Evolutionary conservation across 1,140 invertebrate genomes (phyloP).

Genomic region (Drosophila azteca): DNA sequence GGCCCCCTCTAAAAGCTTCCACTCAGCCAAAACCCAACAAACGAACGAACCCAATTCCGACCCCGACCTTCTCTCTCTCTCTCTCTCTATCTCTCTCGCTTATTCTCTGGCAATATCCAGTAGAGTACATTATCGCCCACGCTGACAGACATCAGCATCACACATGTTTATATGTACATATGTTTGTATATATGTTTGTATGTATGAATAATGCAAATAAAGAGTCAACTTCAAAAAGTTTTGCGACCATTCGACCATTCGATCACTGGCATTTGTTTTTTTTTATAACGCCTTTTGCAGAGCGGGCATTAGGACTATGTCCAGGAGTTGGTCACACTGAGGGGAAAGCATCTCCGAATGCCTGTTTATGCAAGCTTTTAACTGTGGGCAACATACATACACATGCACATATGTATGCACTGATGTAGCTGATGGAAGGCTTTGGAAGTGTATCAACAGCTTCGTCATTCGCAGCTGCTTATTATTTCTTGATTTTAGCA

Average conservation of each 20-base stretch:
- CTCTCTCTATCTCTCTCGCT: conserved; percentile 19
- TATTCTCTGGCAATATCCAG: conserved; percentile 7
- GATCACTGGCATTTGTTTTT: conserved; percentile 44
- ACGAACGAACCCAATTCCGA: conserved; percentile 11
- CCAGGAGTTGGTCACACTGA: too few species aligned
- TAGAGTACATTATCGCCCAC: conserved; percentile 42
- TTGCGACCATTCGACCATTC: conserved; percentile 17
- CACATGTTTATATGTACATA: conserved; percentile 7
- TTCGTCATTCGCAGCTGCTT: too few species aligned
- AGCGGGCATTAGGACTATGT: too few species aligned
- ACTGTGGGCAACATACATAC: too few species aligned
- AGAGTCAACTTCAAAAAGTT: conserved; percentile 52
- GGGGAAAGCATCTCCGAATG: too few species aligned
- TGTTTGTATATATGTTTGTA: too few species aligned
- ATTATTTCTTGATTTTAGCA: too few species aligned
- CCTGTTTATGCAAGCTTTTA: too few species aligned
- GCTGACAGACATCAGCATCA: conserved; percentile 23
- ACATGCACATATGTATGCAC: too few species aligned
- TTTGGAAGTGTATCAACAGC: too few species aligned
- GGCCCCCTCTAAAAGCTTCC: conserved; percentile 41
- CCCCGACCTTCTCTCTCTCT: conserved; percentile 10
- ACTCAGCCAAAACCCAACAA: conserved; percentile 16
- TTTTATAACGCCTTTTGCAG: conserved; percentile 12
- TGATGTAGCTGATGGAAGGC: too few species aligned
- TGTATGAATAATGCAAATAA: conserved; percentile 57